phyloP scores from a whole-genome alignment of 1,140 invertebrate genomes.

The Drosophila kikkawai region DNA sequence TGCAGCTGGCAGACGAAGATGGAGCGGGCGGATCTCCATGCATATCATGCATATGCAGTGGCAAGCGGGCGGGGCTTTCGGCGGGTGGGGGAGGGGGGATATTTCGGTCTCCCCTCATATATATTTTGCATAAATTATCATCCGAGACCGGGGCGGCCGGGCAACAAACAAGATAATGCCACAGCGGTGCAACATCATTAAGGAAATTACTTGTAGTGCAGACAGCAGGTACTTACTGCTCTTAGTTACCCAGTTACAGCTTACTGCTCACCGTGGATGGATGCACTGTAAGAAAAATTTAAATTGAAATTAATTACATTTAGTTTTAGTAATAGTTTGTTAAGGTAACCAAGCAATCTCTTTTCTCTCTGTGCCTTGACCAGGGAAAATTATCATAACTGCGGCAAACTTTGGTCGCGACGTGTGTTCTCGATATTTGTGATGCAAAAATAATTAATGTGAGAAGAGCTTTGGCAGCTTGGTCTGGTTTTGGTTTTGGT shows the following conservation, averaged over 20 bases:
- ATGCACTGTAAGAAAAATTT: conserved; percentile 7
- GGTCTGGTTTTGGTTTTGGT: conserved; percentile 23
- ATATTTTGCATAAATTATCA: conserved; percentile 83
- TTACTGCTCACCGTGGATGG: conserved; percentile 8
- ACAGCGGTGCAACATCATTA: conserved; percentile 80
- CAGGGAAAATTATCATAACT: conserved; percentile 74
- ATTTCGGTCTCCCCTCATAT: conserved; percentile 46
- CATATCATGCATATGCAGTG: conserved; percentile 51
- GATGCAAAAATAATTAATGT: conserved; percentile 81
- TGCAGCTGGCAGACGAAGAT: conserved; percentile 45
- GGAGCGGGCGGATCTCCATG: conserved; percentile 40
- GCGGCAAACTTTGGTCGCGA: conserved; percentile 26
- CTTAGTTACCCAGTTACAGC: conserved; percentile 30
- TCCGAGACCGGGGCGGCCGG: conserved; percentile 34
- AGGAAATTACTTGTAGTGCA: conserved; percentile 80
- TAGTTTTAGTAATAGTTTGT: too few relatives aligned
- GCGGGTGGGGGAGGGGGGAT: background rate
- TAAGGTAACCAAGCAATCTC: background rate
- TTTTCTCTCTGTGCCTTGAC: conserved; percentile 8
- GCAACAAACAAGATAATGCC: conserved; percentile 78
- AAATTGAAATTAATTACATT: background rate
- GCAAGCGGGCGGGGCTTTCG: conserved; percentile 18
- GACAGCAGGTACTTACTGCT: conserved; percentile 67
- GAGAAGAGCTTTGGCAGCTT: conserved; percentile 56
- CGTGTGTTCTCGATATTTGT: conserved; percentile 67